Evolutionary conservation across 30 jellyfish, hydroid and myxozoan genomes (phyloP).

Genomic region (Mastigias papua): DNA sequence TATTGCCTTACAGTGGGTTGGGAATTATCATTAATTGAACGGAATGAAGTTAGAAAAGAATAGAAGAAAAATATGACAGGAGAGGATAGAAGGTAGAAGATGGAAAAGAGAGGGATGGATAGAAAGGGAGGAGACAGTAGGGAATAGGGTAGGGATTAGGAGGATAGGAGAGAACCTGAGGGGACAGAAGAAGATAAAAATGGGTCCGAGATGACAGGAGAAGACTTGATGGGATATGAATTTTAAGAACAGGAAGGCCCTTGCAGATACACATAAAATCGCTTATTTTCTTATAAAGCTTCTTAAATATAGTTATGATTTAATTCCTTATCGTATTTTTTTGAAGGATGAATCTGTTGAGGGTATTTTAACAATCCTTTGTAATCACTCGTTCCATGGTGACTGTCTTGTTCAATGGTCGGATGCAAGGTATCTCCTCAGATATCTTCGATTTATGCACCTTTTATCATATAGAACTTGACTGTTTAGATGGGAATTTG

Average conservation of each 20-base stretch:
- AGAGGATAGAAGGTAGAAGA: background rate
- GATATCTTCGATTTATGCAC: background rate
- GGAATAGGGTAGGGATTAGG: background rate
- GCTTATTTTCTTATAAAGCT: no score
- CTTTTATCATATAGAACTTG: no score
- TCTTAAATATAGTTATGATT: no score
- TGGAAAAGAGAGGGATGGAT: constrained; percentile 8
- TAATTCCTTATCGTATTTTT: background rate
- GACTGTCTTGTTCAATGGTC: constrained; percentile 92
- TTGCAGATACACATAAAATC: no score
- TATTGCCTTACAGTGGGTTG: no score
- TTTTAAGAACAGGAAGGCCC: no score
- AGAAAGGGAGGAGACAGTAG: background rate
- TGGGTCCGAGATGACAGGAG: background rate
- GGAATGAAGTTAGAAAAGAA: background rate
- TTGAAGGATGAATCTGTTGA: constrained; percentile 93
- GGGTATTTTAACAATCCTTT: constrained; percentile 86
- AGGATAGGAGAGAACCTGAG: background rate
- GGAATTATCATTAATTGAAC: background rate
- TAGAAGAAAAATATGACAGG: background rate
- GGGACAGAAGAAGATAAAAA: background rate
- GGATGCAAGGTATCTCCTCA: constrained; percentile 73
- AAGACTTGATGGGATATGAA: background rate
- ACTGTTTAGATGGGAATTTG: no score
- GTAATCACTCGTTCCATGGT: constrained; percentile 93